Evolutionary conservation across 2,113 vertebrate genomes (phyloP).

Genomic region (Cyprinus carpio): DNA sequence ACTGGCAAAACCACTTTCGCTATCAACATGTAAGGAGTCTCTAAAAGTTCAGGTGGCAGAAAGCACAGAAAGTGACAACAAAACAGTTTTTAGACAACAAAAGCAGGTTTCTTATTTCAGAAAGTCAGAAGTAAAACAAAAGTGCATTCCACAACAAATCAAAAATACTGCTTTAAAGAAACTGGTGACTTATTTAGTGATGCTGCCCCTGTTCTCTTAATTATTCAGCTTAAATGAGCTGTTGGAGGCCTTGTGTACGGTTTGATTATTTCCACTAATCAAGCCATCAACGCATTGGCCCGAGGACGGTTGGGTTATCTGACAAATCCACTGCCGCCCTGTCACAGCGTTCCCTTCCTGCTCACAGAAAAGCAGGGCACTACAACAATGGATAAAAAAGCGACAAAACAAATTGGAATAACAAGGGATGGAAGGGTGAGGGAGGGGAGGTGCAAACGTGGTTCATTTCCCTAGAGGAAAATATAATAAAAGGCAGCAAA

Average conservation of each 20-base stretch:
- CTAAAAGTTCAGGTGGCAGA: not conserved
- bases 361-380: not conserved
- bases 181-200: not conserved
- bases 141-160: not conserved
- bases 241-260: slow-evolving; percentile 17
- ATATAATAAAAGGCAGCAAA: slow-evolving; percentile 28
- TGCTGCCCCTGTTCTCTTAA: slow-evolving; percentile 20
- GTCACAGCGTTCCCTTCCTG: not conserved
- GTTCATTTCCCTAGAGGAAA: slow-evolving; percentile 23
- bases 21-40: slow-evolving; percentile 13
- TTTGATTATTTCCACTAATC: slow-evolving; percentile 39
- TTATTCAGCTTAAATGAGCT: slow-evolving; percentile 27
- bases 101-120: not conserved
- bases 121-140: not conserved
- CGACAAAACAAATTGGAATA: slow-evolving; percentile 20
- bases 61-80: not conserved
- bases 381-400: not conserved
- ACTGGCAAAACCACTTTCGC: not conserved
- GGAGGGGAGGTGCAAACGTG: not conserved
- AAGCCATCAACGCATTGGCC: slow-evolving; percentile 29
- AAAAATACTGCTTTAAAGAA: slow-evolving; percentile 2
- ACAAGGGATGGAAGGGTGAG: not conserved
- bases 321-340: not conserved
- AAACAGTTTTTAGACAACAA: not conserved
- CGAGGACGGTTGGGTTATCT: not conserved